phyloP scores from a whole-genome alignment of 2,888 invertebrate species.

The Drosophila basisetae region DNA sequence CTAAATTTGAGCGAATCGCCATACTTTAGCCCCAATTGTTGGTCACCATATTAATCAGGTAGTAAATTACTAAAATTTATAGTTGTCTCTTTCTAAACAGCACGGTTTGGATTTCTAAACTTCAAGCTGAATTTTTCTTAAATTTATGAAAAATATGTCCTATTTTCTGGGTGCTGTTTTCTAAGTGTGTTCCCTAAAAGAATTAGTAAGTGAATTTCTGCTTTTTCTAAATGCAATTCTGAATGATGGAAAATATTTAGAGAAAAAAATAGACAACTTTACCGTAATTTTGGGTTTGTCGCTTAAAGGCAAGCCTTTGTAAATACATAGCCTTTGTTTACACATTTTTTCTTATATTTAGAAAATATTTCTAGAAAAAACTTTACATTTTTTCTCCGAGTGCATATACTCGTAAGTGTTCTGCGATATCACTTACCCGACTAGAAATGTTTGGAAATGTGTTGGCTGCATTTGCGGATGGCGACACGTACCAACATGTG shows the following conservation, averaged over 20 bases:
- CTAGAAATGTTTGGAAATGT: constrained; percentile 26
- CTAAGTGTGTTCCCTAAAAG: background rate
- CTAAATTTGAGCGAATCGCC: background rate
- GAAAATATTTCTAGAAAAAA: background rate
- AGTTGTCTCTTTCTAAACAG: background rate
- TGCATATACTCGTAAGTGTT: constrained; percentile 41
- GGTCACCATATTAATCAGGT: background rate
- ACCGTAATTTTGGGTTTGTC: background rate
- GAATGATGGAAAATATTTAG: background rate
- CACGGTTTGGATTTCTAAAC: background rate
- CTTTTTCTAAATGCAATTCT: background rate
- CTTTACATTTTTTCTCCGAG: background rate
- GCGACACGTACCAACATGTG: constrained; percentile 43
- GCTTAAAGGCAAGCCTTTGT: background rate
- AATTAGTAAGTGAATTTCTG: background rate
- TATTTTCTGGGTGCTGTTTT: too few species aligned
- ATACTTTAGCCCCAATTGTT: background rate
- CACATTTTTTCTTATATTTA: background rate
- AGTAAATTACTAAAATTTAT: background rate
- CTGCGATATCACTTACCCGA: constrained; percentile 69
- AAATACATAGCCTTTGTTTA: background rate
- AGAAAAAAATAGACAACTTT: rapidly evolving
- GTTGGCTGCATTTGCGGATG: constrained; percentile 38
- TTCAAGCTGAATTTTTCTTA: background rate
- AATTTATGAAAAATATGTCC: background rate